Evolutionary conservation across 2,113 vertebrate genomes (phyloP).

Genomic region (Nerophis lumbriciformis): DNA sequence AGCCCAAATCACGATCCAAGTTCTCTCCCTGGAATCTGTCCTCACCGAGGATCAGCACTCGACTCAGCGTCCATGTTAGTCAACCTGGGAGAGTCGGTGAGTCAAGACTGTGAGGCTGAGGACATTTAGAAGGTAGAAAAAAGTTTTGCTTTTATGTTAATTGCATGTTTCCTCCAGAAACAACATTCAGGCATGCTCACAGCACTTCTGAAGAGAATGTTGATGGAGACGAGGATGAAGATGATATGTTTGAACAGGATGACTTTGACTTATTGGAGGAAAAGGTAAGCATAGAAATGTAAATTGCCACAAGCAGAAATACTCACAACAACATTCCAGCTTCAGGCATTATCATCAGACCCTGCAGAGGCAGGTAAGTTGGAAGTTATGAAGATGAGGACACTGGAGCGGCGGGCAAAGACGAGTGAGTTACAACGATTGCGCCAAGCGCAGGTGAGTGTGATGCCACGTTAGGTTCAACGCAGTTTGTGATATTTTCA

Average conservation of each 20-base stretch:
- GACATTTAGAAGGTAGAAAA: neutral
- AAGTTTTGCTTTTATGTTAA: neutral
- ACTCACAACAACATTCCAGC: slow-evolving; percentile 16
- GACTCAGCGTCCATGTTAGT: slow-evolving; percentile 54
- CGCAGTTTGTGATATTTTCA: neutral
- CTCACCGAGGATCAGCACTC: slow-evolving; percentile 65
- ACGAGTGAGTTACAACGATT: slow-evolving; percentile 81
- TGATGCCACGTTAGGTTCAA: neutral
- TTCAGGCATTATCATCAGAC: slow-evolving; percentile 47
- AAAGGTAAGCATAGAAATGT: slow-evolving; percentile 45
- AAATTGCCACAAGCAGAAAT: neutral
- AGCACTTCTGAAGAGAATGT: slow-evolving; percentile 60
- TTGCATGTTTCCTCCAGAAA: slow-evolving; percentile 28
- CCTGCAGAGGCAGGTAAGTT: slow-evolving; percentile 61
- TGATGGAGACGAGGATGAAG: slow-evolving; percentile 59
- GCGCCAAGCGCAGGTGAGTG: slow-evolving; percentile 81
- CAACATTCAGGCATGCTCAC: slow-evolving; percentile 35
- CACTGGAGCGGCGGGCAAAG: slow-evolving; percentile 75
- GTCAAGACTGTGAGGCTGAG: neutral
- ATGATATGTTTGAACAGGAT: slow-evolving; percentile 18
- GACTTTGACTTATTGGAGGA: slow-evolving; percentile 50
- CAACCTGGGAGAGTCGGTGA: slow-evolving; percentile 56
- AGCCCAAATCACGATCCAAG: slow-evolving; percentile 63
- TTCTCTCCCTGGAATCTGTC: slow-evolving; percentile 78
- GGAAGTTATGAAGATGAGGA: slow-evolving; percentile 75